Percentiles rank a stretch among this genome's conserved stretches.
phyloP scores from a whole-genome alignment of 2,888 invertebrate species.

The Andrena marginata region DNA sequence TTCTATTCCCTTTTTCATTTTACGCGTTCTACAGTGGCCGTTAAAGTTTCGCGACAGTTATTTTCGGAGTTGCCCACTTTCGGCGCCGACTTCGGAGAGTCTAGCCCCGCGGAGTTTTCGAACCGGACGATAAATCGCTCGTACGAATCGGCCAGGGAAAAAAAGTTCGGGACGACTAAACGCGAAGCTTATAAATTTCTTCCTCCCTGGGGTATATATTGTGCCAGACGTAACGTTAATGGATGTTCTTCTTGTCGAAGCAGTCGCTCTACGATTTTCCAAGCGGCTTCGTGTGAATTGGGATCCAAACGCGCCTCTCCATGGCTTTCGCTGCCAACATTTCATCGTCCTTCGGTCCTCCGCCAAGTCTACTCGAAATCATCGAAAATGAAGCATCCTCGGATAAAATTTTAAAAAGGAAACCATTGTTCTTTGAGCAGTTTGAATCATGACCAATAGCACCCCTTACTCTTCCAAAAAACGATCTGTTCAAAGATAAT shows the following conservation, averaged over 20 bases:
- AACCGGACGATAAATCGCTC: slow-evolving; percentile 42
- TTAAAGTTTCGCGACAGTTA: slow-evolving; percentile 26
- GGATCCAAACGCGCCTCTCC: slow-evolving; percentile 3
- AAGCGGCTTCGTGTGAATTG: slow-evolving; percentile 19
- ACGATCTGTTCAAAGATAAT: too few relatives aligned
- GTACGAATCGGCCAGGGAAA: slow-evolving; percentile 26
- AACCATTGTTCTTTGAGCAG: too few relatives aligned
- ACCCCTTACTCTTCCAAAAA: too few relatives aligned
- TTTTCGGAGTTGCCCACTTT: slow-evolving; percentile 1
- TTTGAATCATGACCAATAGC: too few relatives aligned
- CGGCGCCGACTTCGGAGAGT: background rate
- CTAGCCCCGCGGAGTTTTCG: slow-evolving; percentile 25
- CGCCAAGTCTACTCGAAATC: too few relatives aligned
- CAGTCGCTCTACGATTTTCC: slow-evolving; percentile 42
- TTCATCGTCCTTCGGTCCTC: background rate
- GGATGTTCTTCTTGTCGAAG: slow-evolving; percentile 33
- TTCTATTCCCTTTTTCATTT: background rate
- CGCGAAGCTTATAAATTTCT: slow-evolving; percentile 47
- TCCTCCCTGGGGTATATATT: slow-evolving; percentile 15
- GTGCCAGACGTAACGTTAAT: slow-evolving; percentile 32
- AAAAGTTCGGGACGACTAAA: slow-evolving; percentile 38
- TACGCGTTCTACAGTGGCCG: background rate
- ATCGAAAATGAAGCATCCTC: too few relatives aligned
- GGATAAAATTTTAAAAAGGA: too few relatives aligned
- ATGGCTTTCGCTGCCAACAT: background rate